These are phyloP conservation scores for Bergia sp. DNA, from an alignment of 92 coral and sea anemone genomes.

Conservation along the genomic window DNA sequence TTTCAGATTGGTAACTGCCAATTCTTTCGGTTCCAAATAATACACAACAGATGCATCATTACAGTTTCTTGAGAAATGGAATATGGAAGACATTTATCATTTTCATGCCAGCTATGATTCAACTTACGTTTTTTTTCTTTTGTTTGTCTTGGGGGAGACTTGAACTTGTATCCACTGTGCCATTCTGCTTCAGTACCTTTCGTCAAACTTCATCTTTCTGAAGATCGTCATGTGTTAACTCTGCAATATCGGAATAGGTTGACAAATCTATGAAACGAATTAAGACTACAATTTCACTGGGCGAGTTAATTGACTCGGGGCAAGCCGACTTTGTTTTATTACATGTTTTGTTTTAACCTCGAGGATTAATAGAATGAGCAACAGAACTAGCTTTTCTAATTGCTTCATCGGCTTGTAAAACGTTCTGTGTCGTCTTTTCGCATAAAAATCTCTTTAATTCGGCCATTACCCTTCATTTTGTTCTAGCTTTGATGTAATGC, in stretches of 20 bases:
- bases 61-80: constrained; percentile 45
- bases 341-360: too few relatives aligned
- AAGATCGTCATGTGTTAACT: constrained; percentile 28
- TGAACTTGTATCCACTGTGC: constrained; percentile 32
- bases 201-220: constrained; percentile 27
- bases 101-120: constrained; percentile 41
- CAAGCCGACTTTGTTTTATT: too few relatives aligned
- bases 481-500: too few relatives aligned
- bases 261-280: too few relatives aligned
- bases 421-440: too few relatives aligned
- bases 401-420: too few relatives aligned
- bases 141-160: constrained; percentile 32
- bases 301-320: too few relatives aligned
- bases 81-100: constrained; percentile 24
- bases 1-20: constrained; percentile 12
- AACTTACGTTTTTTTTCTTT: constrained; percentile 32
- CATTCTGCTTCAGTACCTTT: constrained; percentile 43
- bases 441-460: too few relatives aligned
- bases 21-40: constrained; percentile 38
- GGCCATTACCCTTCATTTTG: too few relatives aligned
- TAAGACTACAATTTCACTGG: too few relatives aligned
- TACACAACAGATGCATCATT: constrained; percentile 39
- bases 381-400: too few relatives aligned
- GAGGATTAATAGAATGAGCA: too few relatives aligned
- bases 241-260: constrained; percentile 46